Percentiles rank a stretch among this genome's conserved stretches.
These are phyloP conservation scores for Microctonus aethiopoides DNA, from an alignment of 2,888 invertebrate species.

Conservation along the genomic window DNA sequence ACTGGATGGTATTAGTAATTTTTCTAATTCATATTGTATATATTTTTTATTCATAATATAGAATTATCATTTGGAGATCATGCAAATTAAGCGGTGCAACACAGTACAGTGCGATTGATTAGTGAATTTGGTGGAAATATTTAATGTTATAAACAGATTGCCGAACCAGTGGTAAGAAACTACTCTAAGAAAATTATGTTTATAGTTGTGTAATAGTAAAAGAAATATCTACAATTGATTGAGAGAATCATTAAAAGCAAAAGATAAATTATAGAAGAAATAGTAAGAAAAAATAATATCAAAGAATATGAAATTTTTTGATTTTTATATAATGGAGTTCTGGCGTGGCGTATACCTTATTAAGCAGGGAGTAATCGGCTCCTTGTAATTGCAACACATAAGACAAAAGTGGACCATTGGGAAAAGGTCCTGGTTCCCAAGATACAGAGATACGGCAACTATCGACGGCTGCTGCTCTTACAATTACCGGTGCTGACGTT, in stretches of 20 bases:
- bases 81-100: slow-evolving; percentile 19
- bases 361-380: slow-evolving; percentile 71
- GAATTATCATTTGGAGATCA: neutral
- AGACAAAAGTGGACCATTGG: slow-evolving; percentile 88
- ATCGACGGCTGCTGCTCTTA: slow-evolving; percentile 83
- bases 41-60: neutral
- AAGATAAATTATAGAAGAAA: neutral
- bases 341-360: slow-evolving; percentile 73
- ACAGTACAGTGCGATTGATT: neutral
- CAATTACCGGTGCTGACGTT: slow-evolving; percentile 79
- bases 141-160: slow-evolving; percentile 22
- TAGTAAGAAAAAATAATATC: neutral
- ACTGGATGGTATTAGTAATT: slow-evolving; percentile 29
- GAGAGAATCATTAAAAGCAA: neutral
- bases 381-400: slow-evolving; percentile 79
- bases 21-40: neutral
- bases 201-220: slow-evolving; percentile 7
- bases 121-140: neutral
- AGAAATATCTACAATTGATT: neutral
- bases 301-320: neutral
- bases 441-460: slow-evolving; percentile 85
- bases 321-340: slow-evolving; percentile 39
- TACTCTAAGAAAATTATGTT: slow-evolving; percentile 13
- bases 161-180: slow-evolving; percentile 28
- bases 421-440: slow-evolving; percentile 89